Percentiles rank a stretch among this genome's conserved stretches.
Evolutionary conservation across 2,888 invertebrate genomes (phyloP).

Genomic region (Trissolcus brochymenae): DNA sequence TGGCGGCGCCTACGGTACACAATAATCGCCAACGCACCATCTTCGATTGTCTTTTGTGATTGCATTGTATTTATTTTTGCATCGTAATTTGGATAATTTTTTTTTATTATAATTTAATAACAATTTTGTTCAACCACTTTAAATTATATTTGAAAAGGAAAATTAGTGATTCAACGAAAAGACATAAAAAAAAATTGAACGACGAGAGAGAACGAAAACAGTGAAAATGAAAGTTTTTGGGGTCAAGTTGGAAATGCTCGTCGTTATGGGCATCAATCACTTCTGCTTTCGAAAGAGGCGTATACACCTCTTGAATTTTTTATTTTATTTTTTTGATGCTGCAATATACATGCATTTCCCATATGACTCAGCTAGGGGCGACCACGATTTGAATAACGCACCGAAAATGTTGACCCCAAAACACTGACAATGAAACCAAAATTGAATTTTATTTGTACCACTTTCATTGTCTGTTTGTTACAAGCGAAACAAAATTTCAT

Average conservation of each 20-base stretch:
- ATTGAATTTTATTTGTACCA: too few species aligned
- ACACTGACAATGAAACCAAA: too few species aligned
- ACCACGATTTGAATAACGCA: too few species aligned
- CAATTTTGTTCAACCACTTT: too few species aligned
- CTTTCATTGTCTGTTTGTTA: too few species aligned
- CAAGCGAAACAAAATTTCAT: too few species aligned
- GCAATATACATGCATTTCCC: slow-evolving; percentile 25
- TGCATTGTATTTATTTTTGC: too few species aligned
- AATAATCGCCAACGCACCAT: slow-evolving; percentile 23
- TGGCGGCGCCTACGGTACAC: slow-evolving; percentile 50
- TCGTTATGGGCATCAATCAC: slow-evolving; percentile 43
- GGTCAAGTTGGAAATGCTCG: slow-evolving; percentile 51
- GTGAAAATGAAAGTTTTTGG: slow-evolving; percentile 53
- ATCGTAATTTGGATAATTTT: too few species aligned
- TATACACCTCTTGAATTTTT: slow-evolving; percentile 12
- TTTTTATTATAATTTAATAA: not conserved
- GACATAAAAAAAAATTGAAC: slow-evolving; percentile 8
- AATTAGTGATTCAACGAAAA: not conserved
- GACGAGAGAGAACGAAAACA: slow-evolving; percentile 29
- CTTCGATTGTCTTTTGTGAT: slow-evolving; percentile 14
- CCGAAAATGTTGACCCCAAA: too few species aligned
- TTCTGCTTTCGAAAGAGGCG: slow-evolving; percentile 49
- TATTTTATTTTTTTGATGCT: slow-evolving; percentile 9
- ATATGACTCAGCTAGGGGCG: not conserved
- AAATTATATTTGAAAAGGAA: too few species aligned